Base-by-base conservation (phyloP, 2,888 invertebrate species). In the Andrena bucephala region DNA sequence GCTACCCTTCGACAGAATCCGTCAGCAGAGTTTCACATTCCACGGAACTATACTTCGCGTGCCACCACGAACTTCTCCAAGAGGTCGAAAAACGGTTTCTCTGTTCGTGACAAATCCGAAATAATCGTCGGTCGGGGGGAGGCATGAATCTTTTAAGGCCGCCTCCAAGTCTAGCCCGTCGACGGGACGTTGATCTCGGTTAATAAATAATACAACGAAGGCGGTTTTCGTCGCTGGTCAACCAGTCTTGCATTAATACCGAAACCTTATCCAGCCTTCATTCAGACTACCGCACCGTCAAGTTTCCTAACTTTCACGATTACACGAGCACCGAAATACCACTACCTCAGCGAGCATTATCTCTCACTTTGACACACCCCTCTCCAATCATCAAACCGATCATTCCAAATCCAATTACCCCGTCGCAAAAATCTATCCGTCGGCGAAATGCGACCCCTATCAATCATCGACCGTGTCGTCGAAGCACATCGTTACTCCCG, bases 121-220 rank as follows among this genome's bases (percentile, higher is more conserved):
- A 31, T 78, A 83, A 83, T 76, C 79, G 75, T 31, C 69, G 10
- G 83, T 42, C 79, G 42, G 69, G 4, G 16, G 66, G 42, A 42
- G 42, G 16, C 42, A 60, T 84, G 72, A 83, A 84, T 84, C 63
- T 79, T 84, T 84, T n/a, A 84, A 29, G 66, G 27, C 7, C 27
- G 27, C 13, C 24, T 52, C 48, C 31, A 62, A 59, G 52, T 20
- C 69, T 29, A 2, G 57, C n/a, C 50, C 50, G 57, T 73, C 83
- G 76, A 20, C 84, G 72, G 54, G 79, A 76, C 84, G 79, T 79
- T 75, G 75, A 84, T 83, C 79, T 79, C 16, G n/a, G n/a, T 84
- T 54, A 73, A 81, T 81, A 72, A 81, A 84, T 83, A 83, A 83
- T 20, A 48, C 36, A 57, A 48, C 60, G 50, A 57, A 48, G 65